A percentile compares a stretch with the other conserved stretches of the same genome.
phyloP scores from a whole-genome alignment of 2,888 invertebrate species.

The Boloria euphrosyne region DNA sequence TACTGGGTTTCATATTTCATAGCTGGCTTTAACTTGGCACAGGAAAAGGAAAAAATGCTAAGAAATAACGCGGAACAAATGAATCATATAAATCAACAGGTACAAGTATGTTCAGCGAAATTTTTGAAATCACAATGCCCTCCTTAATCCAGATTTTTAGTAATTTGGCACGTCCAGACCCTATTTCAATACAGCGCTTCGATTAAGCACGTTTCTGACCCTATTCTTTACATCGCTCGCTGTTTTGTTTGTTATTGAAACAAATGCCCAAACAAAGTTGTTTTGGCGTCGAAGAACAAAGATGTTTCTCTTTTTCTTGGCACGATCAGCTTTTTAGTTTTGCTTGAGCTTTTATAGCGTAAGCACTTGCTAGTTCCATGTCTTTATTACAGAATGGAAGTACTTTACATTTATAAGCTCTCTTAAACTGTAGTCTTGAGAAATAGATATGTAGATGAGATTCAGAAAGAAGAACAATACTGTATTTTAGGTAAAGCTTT shows the following conservation, averaged over 20 bases:
- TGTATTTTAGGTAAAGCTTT: not conserved
- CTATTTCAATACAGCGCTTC: constrained; percentile 58
- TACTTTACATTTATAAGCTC: constrained; percentile 54
- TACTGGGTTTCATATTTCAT: constrained; percentile 36
- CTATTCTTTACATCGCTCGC: constrained; percentile 34
- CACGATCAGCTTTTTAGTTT: constrained; percentile 52
- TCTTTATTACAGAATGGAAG: constrained; percentile 57
- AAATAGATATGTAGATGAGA: constrained; percentile 42
- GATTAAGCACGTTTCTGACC: constrained; percentile 69
- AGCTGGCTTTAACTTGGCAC: constrained; percentile 32
- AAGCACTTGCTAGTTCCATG: constrained; percentile 53
- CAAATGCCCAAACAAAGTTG: constrained; percentile 73
- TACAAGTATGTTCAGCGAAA: constrained; percentile 51
- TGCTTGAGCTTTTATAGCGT: constrained; percentile 67
- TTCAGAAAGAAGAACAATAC: constrained; percentile 3
- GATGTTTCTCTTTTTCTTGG: constrained; percentile 63
- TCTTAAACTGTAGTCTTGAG: constrained; percentile 45
- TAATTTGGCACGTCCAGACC: constrained; percentile 63
- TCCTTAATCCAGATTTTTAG: constrained; percentile 62
- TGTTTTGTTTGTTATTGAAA: constrained; percentile 65
- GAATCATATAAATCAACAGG: constrained; percentile 44
- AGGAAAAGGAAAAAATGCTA: constrained; percentile 32
- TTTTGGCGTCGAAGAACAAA: constrained; percentile 79
- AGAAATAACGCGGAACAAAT: constrained; percentile 42
- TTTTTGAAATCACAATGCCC: constrained; percentile 58